A percentile compares a stretch with the other conserved stretches of the same genome.
phyloP scores from a whole-genome alignment of 2,888 invertebrate genomes.

The Pterostichus madidus region DNA sequence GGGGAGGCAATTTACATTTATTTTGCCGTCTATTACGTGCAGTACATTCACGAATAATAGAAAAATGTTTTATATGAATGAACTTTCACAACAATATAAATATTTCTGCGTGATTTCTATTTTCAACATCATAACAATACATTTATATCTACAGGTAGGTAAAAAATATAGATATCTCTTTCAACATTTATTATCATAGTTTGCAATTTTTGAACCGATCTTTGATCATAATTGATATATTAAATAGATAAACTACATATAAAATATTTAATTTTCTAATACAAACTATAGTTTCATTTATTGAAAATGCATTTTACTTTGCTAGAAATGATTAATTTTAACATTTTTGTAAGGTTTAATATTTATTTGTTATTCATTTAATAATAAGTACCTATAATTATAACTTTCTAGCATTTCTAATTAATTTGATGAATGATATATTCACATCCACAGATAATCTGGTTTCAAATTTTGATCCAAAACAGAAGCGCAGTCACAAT shows the following conservation, averaged over 20 bases:
- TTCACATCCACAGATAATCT: too few relatives aligned
- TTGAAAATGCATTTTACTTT: too few relatives aligned
- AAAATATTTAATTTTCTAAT: too few relatives aligned
- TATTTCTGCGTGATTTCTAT: conserved; percentile 2
- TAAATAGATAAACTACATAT: too few relatives aligned
- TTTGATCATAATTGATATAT: too few relatives aligned
- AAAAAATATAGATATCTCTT: not conserved
- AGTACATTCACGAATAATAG: conserved; percentile 43
- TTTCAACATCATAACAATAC: conserved; percentile 10
- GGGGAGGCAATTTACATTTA: conserved; percentile 42
- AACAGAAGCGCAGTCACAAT: not conserved
- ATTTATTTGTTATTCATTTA: too few relatives aligned
- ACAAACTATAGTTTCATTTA: too few relatives aligned
- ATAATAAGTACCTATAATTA: too few relatives aligned
- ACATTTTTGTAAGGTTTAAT: not conserved
- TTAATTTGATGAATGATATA: too few relatives aligned
- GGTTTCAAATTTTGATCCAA: too few relatives aligned
- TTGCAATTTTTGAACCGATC: too few relatives aligned
- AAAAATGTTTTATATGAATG: conserved; percentile 16
- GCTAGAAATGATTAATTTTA: not conserved
- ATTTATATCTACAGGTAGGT: not conserved
- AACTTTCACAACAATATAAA: conserved; percentile 47
- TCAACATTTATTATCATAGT: not conserved
- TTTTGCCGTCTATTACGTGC: conserved; percentile 2
- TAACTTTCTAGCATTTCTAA: too few relatives aligned